These are phyloP conservation scores for Oscarella lobularis DNA, from an alignment of 37 sponge, comb jelly and placozoan species.

Conservation along the genomic window DNA sequence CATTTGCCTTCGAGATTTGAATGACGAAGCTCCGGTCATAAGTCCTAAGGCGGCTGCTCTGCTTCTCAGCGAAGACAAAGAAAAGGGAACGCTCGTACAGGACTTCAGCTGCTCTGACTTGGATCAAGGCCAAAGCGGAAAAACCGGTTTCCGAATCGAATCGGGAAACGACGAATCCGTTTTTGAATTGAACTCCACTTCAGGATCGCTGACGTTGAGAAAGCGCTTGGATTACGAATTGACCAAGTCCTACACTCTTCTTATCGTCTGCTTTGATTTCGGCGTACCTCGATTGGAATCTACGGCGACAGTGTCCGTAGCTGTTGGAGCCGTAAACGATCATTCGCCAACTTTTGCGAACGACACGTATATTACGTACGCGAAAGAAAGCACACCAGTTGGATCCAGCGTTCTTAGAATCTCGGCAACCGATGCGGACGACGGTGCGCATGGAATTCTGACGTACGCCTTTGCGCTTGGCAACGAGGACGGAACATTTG, in stretches of 20 bases:
- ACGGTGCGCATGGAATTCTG: background rate
- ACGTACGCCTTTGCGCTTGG: background rate
- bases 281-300: background rate
- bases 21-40: background rate
- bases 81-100: conserved; percentile 9
- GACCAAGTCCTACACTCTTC: conserved; percentile 8
- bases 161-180: background rate
- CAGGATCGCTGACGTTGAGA: conserved; percentile 21
- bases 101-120: conserved; percentile 11
- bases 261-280: conserved; percentile 29
- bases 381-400: background rate
- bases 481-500: conserved; percentile 1
- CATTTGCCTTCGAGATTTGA: background rate
- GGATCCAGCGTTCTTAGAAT: background rate
- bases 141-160: background rate
- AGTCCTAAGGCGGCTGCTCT: background rate
- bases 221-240: conserved; percentile 20
- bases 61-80: background rate
- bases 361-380: background rate
- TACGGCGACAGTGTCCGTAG: background rate
- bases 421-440: background rate
- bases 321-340: background rate
- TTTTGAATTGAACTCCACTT: background rate
- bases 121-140: background rate
- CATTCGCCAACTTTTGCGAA: background rate